phyloP scores from a whole-genome alignment of 2,113 vertebrate species.

The Platysteira castanea region DNA sequence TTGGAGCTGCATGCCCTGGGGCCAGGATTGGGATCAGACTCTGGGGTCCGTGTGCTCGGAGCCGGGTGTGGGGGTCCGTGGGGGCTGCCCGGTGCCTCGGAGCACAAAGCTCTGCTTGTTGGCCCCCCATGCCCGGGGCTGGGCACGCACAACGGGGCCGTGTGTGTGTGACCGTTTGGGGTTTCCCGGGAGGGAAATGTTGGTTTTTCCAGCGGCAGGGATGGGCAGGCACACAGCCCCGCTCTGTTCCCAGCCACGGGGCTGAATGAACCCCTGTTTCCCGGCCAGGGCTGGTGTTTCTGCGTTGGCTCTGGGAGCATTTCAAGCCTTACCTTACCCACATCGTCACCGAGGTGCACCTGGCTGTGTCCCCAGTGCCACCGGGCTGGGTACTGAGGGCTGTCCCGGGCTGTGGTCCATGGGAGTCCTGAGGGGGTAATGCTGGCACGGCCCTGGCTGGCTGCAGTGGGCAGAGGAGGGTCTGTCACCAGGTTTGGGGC shows the following conservation, averaged over 20 bases:
- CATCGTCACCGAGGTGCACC: rapidly evolving
- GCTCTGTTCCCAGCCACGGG: background rate
- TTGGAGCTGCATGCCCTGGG: background rate
- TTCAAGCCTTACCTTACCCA: background rate
- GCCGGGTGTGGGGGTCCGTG: background rate
- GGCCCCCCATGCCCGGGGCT: background rate
- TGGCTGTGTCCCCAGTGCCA: background rate
- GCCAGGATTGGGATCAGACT: background rate
- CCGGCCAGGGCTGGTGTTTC: background rate
- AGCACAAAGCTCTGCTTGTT: slow-evolving; percentile 42
- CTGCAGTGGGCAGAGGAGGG: background rate
- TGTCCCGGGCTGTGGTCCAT: rapidly evolving
- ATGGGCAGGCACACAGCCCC: slow-evolving; percentile 24
- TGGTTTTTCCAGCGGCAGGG: slow-evolving; percentile 51
- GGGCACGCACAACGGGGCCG: background rate
- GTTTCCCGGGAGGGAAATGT: background rate
- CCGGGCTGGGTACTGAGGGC: background rate
- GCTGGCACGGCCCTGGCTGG: rapidly evolving
- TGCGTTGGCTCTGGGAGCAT: background rate
- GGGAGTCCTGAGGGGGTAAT: background rate
- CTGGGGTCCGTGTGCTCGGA: rapidly evolving
- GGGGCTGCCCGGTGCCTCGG: background rate
- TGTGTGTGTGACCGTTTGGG: background rate
- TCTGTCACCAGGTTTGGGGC: background rate
- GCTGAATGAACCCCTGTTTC: slow-evolving; percentile 64